Percentiles rank a stretch among this genome's conserved stretches.
phyloP scores from a whole-genome alignment of 2,888 invertebrate genomes.

The Acrobasis consociella region DNA sequence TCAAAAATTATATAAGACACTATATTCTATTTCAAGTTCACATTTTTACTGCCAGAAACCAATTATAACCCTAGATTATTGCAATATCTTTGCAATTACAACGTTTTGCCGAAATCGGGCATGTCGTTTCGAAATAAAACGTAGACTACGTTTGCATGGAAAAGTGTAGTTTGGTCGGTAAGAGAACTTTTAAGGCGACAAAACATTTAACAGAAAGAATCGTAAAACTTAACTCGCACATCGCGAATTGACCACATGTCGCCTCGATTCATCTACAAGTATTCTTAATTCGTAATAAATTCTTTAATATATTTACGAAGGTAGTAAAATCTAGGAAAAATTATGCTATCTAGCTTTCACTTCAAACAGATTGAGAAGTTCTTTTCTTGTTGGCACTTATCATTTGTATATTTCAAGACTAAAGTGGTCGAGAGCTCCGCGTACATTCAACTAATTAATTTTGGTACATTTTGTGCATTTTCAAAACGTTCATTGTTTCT shows the following conservation, averaged over 20 bases:
- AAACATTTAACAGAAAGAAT: too few species aligned
- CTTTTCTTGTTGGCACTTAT: conserved; percentile 16
- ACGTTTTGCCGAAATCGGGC: too few species aligned
- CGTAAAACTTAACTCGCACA: not conserved
- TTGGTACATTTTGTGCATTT: conserved; percentile 10
- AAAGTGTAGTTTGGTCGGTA: too few species aligned
- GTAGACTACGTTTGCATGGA: too few species aligned
- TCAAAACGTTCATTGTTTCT: not conserved
- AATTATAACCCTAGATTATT: too few species aligned
- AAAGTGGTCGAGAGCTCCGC: not conserved
- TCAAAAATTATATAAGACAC: too few species aligned
- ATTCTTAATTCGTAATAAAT: conserved; percentile 22
- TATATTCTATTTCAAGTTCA: too few species aligned
- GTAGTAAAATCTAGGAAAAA: conserved; percentile 15
- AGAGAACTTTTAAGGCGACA: too few species aligned
- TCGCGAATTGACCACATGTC: not conserved
- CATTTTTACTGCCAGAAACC: too few species aligned
- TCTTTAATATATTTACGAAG: conserved; percentile 14
- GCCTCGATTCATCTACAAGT: not conserved
- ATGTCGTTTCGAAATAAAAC: too few species aligned
- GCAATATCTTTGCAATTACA: too few species aligned
- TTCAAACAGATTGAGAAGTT: not conserved
- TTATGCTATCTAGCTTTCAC: conserved; percentile 17
- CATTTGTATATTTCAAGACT: conserved; percentile 12
- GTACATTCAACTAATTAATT: not conserved